A percentile compares a stretch with the other conserved stretches of the same genome.
Conservation (phyloP, 1,140 invertebrate genomes). For the Dufourea novaeangliae region DNA sequence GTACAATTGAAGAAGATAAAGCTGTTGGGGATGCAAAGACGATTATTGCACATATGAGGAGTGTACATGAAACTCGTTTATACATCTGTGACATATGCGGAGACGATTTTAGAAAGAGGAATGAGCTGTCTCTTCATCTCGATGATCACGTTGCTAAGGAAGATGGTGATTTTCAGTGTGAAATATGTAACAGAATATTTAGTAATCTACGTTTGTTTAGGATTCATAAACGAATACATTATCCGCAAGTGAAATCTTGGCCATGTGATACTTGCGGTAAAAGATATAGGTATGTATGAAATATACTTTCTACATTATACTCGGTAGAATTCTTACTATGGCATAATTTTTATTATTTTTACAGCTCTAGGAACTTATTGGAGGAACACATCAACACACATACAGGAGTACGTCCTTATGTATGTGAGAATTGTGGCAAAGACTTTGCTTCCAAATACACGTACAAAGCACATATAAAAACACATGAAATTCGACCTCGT, state of each 20-base stretch:
- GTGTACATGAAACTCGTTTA: constrained; percentile 83
- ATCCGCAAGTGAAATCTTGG: constrained; percentile 85
- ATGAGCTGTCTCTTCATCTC: constrained; percentile 85
- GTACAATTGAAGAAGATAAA: constrained; percentile 79
- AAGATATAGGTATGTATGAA: constrained; percentile 81
- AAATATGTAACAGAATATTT: constrained; percentile 85
- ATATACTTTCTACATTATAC: not conserved
- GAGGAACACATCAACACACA: constrained; percentile 88
- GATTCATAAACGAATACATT: constrained; percentile 85
- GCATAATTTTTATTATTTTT: constrained; percentile 32
- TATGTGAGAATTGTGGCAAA: constrained; percentile 86
- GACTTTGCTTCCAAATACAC: constrained; percentile 90
- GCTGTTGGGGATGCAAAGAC: constrained; percentile 82
- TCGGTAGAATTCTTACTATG: not conserved
- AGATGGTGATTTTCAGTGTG: constrained; percentile 85
- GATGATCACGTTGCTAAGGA: constrained; percentile 85
- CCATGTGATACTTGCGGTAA: constrained; percentile 85
- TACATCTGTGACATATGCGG: constrained; percentile 89
- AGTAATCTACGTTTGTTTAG: constrained; percentile 84
- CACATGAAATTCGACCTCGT: constrained; percentile 86
- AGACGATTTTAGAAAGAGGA: constrained; percentile 84
- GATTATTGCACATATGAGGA: constrained; percentile 85
- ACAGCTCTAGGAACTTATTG: constrained; percentile 85
- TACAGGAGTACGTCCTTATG: constrained; percentile 86
- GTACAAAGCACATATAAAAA: constrained; percentile 88